Base-by-base conservation (phyloP, 1,140 invertebrate species). In the Eriocheir sinensis region DNA sequence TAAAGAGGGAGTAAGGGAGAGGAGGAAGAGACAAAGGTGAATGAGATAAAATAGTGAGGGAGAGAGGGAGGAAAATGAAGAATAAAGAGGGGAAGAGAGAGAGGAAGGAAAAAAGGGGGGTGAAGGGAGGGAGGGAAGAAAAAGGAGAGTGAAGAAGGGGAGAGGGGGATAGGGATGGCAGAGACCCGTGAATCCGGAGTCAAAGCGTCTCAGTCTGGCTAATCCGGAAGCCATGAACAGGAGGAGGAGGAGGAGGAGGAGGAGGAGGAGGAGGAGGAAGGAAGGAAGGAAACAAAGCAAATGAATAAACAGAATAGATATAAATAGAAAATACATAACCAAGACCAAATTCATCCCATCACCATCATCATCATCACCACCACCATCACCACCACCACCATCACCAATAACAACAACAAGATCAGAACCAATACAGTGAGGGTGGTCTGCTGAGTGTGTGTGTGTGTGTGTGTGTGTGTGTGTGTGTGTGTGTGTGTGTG, bases 401-500 rank as follows among this genome's bases (percentile, higher is more conserved):
- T 4, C 21, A 72, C 2, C 12, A 21, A 21, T 6, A 72, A 72
- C 60, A 72, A 21, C 60, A 72, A 72, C 60, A 72, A 6, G 21
- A 72, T n/a, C 60, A 72, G 8, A 21, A 72, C 27, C 60, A 72
- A 72, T n/a, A 17, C 32, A 41, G 40, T 0, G n/a, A 41, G 27
- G 38, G 40, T n/a, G 40, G 86, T 89, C 44, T 41, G 38, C 38
- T 38, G 21, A 81, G 32, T 80, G n/a, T 83, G 30, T 92, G 79
- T 92, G 91, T 92, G 79, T 88, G 32, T 93, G 41, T 93, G n/a
- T 86, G 79, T 93, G 48, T 93, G 48, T 91, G 53, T 72, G 38
- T 91, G 38, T 91, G 72, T 91, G 38, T 91, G 72, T 91, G 53
- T 91, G 32, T 91, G 53, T 91, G 72, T 60, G 38, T 91, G 72